Percentiles rank a stretch among this genome's conserved stretches.
phyloP scores from a whole-genome alignment of 2,888 invertebrate genomes.

The Leucophenga maculata region DNA sequence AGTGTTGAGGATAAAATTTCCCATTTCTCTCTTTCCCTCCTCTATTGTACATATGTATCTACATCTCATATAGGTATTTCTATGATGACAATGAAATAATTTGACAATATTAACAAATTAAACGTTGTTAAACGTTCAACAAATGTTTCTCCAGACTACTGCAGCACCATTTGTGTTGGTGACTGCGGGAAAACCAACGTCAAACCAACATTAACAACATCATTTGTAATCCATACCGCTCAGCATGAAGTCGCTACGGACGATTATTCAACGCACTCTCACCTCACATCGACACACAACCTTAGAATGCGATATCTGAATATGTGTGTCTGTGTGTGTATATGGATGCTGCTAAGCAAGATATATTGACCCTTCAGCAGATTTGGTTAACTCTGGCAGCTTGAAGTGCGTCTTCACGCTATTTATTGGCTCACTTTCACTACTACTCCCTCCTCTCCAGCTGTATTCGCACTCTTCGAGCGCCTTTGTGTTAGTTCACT shows the following conservation, averaged over 20 bases:
- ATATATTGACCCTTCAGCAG: slow-evolving; percentile 67
- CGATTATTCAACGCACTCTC: slow-evolving; percentile 23
- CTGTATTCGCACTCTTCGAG: slow-evolving; percentile 13
- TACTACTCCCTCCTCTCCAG: neutral
- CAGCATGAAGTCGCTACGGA: slow-evolving; percentile 60
- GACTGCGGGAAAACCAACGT: slow-evolving; percentile 22
- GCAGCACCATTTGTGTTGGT: neutral
- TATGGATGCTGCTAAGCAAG: slow-evolving; percentile 45
- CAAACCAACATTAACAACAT: slow-evolving; percentile 61
- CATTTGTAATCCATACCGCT: slow-evolving; percentile 66
- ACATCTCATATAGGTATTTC: slow-evolving; percentile 13
- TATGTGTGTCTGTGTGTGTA: slow-evolving; percentile 25
- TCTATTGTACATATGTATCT: neutral
- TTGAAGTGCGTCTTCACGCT: slow-evolving; percentile 51
- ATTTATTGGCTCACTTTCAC: slow-evolving; percentile 65
- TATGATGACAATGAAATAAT: slow-evolving; percentile 61
- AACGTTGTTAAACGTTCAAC: slow-evolving; percentile 59
- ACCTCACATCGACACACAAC: slow-evolving; percentile 11
- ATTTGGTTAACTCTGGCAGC: slow-evolving; percentile 31
- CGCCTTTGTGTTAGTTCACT: slow-evolving; percentile 39
- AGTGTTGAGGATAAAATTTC: neutral
- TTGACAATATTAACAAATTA: slow-evolving; percentile 71
- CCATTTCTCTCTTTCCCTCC: neutral
- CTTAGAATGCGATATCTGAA: slow-evolving; percentile 2
- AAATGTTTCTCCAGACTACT: slow-evolving; percentile 24